Base-by-base conservation (phyloP, 2,113 vertebrate genomes). In the Dipodomys stephensi region DNA sequence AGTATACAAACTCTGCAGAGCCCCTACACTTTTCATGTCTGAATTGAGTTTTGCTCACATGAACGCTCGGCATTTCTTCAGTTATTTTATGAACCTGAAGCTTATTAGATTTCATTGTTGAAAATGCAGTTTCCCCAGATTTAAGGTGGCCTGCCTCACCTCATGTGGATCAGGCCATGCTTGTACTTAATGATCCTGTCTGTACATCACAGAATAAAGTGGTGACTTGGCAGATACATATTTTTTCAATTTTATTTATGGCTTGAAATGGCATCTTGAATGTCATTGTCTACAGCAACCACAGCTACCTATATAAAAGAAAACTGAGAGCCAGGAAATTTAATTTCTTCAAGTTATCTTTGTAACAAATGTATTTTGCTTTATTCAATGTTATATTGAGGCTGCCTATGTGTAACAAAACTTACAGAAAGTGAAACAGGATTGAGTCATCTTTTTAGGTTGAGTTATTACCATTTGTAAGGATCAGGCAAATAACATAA, bases 161-260 rank as follows among this genome's bases (percentile, higher is more conserved):
- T 83, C 7, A 1, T n/a, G 35, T 53, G 49, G 23, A 20, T 82
- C 22, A 15, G 18, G 35, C 2, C 35, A 13, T 20, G 4, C 13
- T 83, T 85, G 20, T 46, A 20, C 53, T 80, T 83, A 85, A 71
- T 71, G 83, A 27, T 44, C 57, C 25, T 62, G 27, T 81, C 19
- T 20, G 22, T 72, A 35, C 7, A 62, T 84, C 39, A 88, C 11
- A 28, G 84, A 60, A 71, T 62, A 62, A 68, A 91, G 71, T 39
- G n/a, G 44, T 71, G 57, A 77, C 7, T 88, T 87, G 68, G 60
- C 76, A 81, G 53, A 13, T 71, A 27, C 71, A 28, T 80, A 64
- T 57, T 72, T 74, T 60, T 12, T 82, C 19, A 74, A 6, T 73
- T 94, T 95, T 85, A 79, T 85, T 87, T 95, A 76, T 62, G 20